A percentile compares a stretch with the other conserved stretches of the same genome.
Evolutionary conservation across 2,113 vertebrate species (phyloP).

Genomic region (Microtus oregoni): DNA sequence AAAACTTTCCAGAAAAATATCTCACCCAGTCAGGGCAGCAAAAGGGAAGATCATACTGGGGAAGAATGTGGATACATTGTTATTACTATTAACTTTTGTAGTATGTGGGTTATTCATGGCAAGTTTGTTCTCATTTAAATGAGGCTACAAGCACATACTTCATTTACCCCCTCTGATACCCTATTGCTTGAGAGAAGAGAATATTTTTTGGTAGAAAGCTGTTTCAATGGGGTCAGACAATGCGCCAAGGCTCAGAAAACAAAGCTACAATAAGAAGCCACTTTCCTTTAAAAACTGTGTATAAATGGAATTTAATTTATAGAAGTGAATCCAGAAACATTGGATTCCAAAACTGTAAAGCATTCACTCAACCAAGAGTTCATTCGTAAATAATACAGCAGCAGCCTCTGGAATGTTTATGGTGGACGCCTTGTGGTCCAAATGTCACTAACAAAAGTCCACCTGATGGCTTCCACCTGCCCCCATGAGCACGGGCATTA

Average conservation of each 20-base stretch:
- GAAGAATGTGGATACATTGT: neutral
- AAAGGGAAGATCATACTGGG: neutral
- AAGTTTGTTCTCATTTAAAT: slow-evolving; percentile 47
- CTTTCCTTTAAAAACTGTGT: slow-evolving; percentile 8
- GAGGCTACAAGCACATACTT: neutral
- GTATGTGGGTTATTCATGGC: neutral
- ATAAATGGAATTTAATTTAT: slow-evolving; percentile 43
- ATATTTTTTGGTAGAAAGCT: neutral
- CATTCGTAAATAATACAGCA: neutral
- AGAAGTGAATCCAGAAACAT: slow-evolving; percentile 13
- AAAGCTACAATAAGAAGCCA: neutral
- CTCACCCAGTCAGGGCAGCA: neutral
- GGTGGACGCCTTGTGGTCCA: neutral
- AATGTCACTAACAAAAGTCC: neutral
- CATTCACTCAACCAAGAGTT: neutral
- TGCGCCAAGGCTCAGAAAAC: neutral
- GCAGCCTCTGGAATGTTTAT: neutral
- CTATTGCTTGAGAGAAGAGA: slow-evolving; percentile 39
- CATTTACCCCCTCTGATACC: neutral
- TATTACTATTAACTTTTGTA: slow-evolving; percentile 3
- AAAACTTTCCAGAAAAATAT: neutral
- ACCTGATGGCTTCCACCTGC: neutral
- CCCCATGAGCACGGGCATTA: neutral
- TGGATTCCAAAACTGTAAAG: slow-evolving; percentile 12
- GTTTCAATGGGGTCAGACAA: neutral